Evolutionary conservation across 2,113 vertebrate species (phyloP).

Genomic region (Oreochromis aureus): DNA sequence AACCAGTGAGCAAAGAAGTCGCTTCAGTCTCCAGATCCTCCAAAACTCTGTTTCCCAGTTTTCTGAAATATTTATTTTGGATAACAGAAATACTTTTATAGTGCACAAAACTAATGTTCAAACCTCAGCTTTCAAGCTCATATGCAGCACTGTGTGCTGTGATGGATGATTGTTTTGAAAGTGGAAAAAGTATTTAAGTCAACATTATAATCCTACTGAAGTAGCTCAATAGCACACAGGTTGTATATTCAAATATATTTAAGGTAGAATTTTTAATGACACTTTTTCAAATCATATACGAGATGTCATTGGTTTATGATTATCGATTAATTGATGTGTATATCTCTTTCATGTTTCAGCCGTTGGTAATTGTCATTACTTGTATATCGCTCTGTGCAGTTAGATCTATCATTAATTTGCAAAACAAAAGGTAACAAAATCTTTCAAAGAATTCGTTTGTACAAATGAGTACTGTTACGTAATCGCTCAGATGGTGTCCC

Average conservation of each 20-base stretch:
- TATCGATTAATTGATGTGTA: neutral
- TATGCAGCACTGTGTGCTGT: no score
- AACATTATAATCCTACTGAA: neutral
- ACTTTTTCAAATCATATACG: neutral
- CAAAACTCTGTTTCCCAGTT: neutral
- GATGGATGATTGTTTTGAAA: no score
- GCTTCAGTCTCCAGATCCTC: neutral
- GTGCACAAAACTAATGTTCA: neutral
- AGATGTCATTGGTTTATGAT: neutral
- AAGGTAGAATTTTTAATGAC: neutral
- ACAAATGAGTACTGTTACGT: neutral
- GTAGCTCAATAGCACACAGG: neutral
- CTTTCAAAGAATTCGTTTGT: neutral
- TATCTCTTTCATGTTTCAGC: rapidly evolving
- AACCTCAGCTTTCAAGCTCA: no score
- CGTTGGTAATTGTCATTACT: neutral
- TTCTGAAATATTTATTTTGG: neutral
- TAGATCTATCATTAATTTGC: neutral
- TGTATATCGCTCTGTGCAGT: neutral
- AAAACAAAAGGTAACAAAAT: neutral
- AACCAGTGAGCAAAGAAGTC: neutral
- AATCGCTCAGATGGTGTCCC: rapidly evolving
- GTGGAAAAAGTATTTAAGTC: neutral
- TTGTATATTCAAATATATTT: neutral
- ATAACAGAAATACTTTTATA: neutral